phyloP scores from a whole-genome alignment of 1,140 invertebrate species.

The Ceratitis capitata region DNA sequence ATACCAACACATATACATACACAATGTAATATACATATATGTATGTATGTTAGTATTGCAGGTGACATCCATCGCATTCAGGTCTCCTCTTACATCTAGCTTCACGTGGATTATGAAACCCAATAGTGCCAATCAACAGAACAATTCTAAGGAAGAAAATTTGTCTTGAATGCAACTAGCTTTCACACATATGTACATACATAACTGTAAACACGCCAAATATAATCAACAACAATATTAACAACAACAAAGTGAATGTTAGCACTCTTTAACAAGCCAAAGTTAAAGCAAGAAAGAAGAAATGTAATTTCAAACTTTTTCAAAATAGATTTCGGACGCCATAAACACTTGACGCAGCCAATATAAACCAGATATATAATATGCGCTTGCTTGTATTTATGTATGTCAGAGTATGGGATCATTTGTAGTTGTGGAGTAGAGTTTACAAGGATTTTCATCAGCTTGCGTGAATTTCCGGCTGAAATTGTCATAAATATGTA shows the following conservation, averaged over 20 bases:
- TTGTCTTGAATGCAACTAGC: background rate
- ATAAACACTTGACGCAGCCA: background rate
- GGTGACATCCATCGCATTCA: background rate
- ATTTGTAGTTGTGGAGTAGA: background rate
- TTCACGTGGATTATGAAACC: background rate
- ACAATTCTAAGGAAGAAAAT: background rate
- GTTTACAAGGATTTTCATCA: conserved; percentile 24
- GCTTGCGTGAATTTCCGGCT: conserved; percentile 25
- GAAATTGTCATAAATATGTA: conserved; percentile 18
- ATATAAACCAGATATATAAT: background rate
- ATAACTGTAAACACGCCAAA: no score
- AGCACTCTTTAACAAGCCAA: background rate
- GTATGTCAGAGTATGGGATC: no score
- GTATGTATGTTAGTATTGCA: background rate
- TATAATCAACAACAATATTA: no score
- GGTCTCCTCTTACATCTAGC: background rate
- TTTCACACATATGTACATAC: no score
- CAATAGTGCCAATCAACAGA: background rate
- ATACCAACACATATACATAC: background rate
- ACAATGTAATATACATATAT: background rate
- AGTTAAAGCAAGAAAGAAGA: background rate
- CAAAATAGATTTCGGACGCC: conserved; percentile 15
- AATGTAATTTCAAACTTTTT: conserved; percentile 33
- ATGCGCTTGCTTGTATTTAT: background rate
- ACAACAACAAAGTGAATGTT: background rate